phyloP scores from a whole-genome alignment of 1,140 invertebrate genomes.

The Bradysia coprophila region DNA sequence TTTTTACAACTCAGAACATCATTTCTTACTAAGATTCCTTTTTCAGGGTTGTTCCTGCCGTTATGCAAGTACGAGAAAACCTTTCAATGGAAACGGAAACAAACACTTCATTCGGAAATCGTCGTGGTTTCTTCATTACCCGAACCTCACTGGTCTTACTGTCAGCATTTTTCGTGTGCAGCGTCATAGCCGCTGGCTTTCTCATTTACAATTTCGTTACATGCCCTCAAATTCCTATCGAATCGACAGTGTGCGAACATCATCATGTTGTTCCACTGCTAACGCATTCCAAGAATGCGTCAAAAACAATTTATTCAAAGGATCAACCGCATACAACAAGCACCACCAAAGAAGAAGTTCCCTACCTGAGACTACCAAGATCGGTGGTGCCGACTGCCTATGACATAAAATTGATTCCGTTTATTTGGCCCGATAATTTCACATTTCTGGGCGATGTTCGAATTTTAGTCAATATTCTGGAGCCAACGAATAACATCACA shows the following conservation, averaged over 20 bases:
- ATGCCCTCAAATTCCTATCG: constrained; percentile 27
- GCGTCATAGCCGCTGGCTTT: constrained; percentile 32
- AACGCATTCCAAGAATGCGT: constrained; percentile 21
- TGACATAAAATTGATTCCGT: constrained; percentile 45
- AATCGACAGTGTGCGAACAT: constrained; percentile 10
- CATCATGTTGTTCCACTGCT: constrained; percentile 18
- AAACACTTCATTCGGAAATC: constrained; percentile 11
- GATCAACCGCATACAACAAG: constrained; percentile 18
- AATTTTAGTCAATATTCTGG: constrained; percentile 41
- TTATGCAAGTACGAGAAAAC: not conserved
- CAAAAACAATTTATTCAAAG: constrained; percentile 14
- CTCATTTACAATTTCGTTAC: constrained; percentile 49
- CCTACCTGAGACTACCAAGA: constrained; percentile 44
- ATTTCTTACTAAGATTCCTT: too few species aligned
- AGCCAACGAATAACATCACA: constrained; percentile 49
- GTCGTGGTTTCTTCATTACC: constrained; percentile 10
- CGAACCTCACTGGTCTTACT: constrained; percentile 14
- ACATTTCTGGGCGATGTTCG: constrained; percentile 53
- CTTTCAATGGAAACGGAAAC: constrained; percentile 5
- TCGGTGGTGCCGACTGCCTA: constrained; percentile 46
- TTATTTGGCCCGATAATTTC: constrained; percentile 51
- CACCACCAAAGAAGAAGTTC: constrained; percentile 10
- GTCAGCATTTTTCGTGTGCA: constrained; percentile 16
- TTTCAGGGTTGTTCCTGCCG: too few species aligned
- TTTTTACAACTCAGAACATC: too few species aligned